These are phyloP conservation scores for Xiphorhynchus elegans DNA, from an alignment of 2,113 vertebrate genomes.

Conservation along the genomic window DNA sequence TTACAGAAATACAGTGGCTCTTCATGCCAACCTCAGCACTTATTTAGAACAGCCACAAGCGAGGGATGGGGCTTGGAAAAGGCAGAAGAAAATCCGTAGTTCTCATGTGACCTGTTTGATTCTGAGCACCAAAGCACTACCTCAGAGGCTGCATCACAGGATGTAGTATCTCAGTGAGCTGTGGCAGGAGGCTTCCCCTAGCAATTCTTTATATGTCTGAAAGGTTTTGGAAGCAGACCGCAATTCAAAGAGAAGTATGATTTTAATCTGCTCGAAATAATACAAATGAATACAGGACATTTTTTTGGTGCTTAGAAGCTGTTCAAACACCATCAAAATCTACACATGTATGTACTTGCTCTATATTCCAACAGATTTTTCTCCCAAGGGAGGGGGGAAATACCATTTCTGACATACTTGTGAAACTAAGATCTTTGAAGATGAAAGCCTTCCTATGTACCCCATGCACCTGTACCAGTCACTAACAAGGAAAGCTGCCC, in stretches of 20 bases:
- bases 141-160: neutral
- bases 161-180: neutral
- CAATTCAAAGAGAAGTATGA: neutral
- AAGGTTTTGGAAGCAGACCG: neutral
- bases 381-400: neutral
- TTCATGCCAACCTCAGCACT: neutral
- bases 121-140: rapidly evolving
- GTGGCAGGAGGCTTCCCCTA: neutral
- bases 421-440: neutral
- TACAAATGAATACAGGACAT: neutral
- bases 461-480: neutral
- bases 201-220: neutral
- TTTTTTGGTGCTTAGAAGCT: neutral
- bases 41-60: neutral
- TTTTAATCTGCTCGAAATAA: neutral
- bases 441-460: neutral
- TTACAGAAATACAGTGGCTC: neutral
- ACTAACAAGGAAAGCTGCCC: neutral
- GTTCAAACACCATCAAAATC: neutral
- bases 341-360: neutral
- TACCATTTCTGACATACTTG: neutral
- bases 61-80: neutral
- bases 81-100: neutral
- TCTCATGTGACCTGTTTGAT: neutral
- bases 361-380: neutral